Percentiles rank a stretch among this genome's conserved stretches.
Conservation (phyloP, 2,113 vertebrate genomes). For the Lepus timidus region DNA sequence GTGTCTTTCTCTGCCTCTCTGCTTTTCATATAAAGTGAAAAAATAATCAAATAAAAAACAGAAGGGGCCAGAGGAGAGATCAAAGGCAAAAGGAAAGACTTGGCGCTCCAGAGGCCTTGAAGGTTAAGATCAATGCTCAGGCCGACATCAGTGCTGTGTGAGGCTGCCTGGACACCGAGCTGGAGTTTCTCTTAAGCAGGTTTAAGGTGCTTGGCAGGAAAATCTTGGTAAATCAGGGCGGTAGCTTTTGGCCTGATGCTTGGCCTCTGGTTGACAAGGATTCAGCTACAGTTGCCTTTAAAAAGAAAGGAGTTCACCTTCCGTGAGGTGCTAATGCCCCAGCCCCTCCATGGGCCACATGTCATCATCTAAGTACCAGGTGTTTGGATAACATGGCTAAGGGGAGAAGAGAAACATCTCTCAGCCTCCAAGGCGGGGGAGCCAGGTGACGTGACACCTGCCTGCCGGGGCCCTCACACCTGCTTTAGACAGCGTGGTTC, state of each 20-base stretch:
- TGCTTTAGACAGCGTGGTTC: background rate
- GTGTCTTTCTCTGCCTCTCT: too few species aligned
- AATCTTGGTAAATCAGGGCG: background rate
- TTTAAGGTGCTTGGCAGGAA: background rate
- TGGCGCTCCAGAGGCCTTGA: background rate
- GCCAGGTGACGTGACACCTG: background rate
- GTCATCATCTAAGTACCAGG: background rate
- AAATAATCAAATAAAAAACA: too few species aligned
- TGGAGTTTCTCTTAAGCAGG: background rate
- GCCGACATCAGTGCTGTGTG: background rate
- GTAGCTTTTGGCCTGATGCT: background rate
- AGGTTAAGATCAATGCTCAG: background rate
- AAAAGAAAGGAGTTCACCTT: background rate
- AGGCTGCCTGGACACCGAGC: background rate
- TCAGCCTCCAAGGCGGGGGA: background rate
- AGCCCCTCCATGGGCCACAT: too few species aligned
- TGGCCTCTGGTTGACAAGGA: background rate
- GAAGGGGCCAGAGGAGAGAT: background rate
- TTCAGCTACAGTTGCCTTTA: background rate
- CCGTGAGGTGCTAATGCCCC: background rate
- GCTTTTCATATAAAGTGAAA: too few species aligned
- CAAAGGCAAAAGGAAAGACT: background rate
- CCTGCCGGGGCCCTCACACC: background rate
- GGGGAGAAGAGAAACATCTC: conserved; percentile 37
- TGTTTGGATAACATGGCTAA: background rate